Conservation (phyloP, 2,888 invertebrate genomes). For the Neuroscelio doddi region DNA sequence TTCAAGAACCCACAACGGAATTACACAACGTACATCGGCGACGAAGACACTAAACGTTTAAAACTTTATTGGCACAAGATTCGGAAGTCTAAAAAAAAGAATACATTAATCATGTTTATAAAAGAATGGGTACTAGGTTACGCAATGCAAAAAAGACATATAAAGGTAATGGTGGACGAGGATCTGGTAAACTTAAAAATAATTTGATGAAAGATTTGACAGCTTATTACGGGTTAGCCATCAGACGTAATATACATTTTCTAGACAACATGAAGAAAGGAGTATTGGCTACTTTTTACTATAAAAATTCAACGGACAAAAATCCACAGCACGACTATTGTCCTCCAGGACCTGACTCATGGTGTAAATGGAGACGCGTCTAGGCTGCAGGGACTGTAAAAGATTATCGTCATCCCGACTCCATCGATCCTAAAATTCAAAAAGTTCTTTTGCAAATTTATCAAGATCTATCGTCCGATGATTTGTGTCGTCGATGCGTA, state of each 20-base stretch:
- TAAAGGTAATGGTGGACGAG: constrained; percentile 7
- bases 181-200: constrained; percentile 31
- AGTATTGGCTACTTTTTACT: constrained; percentile 39
- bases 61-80: constrained; percentile 23
- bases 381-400: too few relatives aligned
- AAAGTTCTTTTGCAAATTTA: constrained; percentile 38
- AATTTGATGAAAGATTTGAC: constrained; percentile 44
- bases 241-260: constrained; percentile 34
- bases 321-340: constrained; percentile 45
- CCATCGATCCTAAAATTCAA: constrained; percentile 35
- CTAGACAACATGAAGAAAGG: constrained; percentile 29
- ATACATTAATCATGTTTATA: constrained; percentile 28
- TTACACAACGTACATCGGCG: constrained; percentile 45
- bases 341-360: constrained; percentile 43
- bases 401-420: too few relatives aligned
- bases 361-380: constrained; percentile 29
- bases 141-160: constrained; percentile 18
- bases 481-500: constrained; percentile 40
- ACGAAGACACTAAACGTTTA: constrained; percentile 43
- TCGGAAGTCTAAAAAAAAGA: constrained; percentile 20
- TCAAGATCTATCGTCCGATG: constrained; percentile 29
- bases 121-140: constrained; percentile 21
- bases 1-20: neutral
- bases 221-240: constrained; percentile 53
- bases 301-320: constrained; percentile 44